Evolutionary conservation across 2,113 vertebrate genomes (phyloP).

Genomic region (Corythornis vintsioides): DNA sequence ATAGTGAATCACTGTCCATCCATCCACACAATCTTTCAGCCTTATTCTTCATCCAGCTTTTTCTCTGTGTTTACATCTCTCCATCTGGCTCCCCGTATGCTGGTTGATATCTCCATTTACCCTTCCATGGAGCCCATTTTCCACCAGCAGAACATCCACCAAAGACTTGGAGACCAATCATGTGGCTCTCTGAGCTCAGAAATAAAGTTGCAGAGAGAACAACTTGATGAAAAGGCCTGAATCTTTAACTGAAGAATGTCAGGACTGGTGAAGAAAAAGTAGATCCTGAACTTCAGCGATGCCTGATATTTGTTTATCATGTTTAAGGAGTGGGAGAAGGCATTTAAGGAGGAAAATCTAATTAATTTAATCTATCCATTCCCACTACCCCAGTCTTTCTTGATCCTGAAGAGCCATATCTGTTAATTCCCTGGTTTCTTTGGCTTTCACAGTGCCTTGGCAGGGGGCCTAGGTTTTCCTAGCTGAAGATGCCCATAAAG

Average conservation of each 20-base stretch:
- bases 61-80: constrained; percentile 32
- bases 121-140: constrained; percentile 36
- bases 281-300: background rate
- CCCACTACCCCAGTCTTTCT: background rate
- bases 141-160: constrained; percentile 14
- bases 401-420: background rate
- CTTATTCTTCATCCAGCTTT: constrained; percentile 58
- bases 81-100: constrained; percentile 60
- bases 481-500: background rate
- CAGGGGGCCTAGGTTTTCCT: background rate
- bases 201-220: background rate
- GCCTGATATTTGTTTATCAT: background rate
- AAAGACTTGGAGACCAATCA: background rate
- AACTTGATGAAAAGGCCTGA: background rate
- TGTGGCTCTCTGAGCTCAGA: background rate
- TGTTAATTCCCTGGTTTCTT: background rate
- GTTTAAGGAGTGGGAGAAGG: background rate
- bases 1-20: constrained; percentile 57
- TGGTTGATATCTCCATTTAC: constrained; percentile 48
- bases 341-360: background rate
- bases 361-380: background rate
- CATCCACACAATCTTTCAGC: constrained; percentile 43
- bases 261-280: background rate
- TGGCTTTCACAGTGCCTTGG: background rate
- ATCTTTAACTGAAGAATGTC: background rate